A percentile compares a stretch with the other conserved stretches of the same genome.
These are phyloP conservation scores for Muscina levida DNA, from an alignment of 2,888 invertebrate species.

Conservation along the genomic window DNA sequence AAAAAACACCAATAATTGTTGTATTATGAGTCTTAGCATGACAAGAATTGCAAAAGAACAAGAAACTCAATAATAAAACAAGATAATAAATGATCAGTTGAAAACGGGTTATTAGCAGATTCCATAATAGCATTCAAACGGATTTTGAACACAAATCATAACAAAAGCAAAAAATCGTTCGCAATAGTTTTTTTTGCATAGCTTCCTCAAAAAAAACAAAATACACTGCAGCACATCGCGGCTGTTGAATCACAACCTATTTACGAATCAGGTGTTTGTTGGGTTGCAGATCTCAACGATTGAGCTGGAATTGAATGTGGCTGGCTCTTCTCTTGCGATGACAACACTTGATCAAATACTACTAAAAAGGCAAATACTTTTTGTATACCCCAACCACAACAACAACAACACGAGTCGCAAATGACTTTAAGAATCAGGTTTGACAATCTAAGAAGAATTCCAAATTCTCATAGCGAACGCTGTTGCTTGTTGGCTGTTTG, in stretches of 20 bases:
- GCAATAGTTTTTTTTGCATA: not conserved
- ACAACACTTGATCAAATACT: not conserved
- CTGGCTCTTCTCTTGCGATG: no score
- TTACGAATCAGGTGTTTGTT: conserved; percentile 11
- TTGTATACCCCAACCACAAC: not conserved
- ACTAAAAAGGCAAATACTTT: not conserved
- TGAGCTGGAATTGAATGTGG: no score
- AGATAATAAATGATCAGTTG: not conserved
- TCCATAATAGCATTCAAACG: not conserved
- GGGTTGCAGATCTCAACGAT: not conserved
- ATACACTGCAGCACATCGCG: no score
- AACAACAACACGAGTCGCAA: conserved; percentile 9
- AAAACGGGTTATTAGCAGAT: not conserved
- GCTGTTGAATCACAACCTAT: not conserved
- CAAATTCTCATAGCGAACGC: not conserved
- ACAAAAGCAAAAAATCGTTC: not conserved
- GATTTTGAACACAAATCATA: not conserved
- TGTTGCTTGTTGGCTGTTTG: not conserved
- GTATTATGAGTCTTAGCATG: not conserved
- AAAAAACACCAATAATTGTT: not conserved
- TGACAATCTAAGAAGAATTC: conserved; percentile 22
- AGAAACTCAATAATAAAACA: conserved; percentile 9
- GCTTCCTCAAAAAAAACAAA: not conserved
- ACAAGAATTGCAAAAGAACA: conserved; percentile 2
- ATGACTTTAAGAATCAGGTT: conserved; percentile 33